Conservation (phyloP, 2,113 vertebrate genomes). For the Falco punctatus region DNA sequence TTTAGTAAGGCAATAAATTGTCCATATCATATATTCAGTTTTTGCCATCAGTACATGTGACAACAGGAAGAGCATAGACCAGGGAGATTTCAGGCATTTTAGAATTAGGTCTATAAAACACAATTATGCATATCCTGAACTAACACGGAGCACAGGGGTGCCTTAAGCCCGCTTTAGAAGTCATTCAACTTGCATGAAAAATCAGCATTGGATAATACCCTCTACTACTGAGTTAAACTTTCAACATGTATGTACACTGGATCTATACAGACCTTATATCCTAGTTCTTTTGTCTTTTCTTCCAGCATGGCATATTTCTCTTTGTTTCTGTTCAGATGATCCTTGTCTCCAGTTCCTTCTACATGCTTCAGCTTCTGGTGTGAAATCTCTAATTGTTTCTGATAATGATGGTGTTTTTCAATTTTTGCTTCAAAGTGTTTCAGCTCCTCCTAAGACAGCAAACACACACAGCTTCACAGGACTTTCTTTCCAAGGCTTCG, state of each 20-base stretch:
- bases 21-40: not conserved
- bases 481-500: not conserved
- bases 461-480: not conserved
- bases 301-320: slow-evolving; percentile 87
- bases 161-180: not conserved
- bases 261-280: slow-evolving; percentile 87
- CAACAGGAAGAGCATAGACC: not conserved
- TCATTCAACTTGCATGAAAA: not conserved
- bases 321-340: slow-evolving; percentile 86
- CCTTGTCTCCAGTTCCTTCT: slow-evolving; percentile 84
- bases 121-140: not conserved
- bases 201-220: not conserved
- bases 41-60: not conserved
- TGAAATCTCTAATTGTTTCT: slow-evolving; percentile 93
- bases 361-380: slow-evolving; percentile 93
- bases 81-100: not conserved
- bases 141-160: not conserved
- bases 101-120: not conserved
- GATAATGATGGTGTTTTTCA: slow-evolving; percentile 95
- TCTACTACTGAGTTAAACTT: not conserved
- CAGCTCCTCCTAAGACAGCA: slow-evolving; percentile 86
- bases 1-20: not conserved
- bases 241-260: not conserved
- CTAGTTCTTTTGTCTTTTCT: slow-evolving; percentile 91
- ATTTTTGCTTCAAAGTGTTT: slow-evolving; percentile 95